Conservation (phyloP, 2,888 invertebrate genomes). For the Oeneis ivallda region DNA sequence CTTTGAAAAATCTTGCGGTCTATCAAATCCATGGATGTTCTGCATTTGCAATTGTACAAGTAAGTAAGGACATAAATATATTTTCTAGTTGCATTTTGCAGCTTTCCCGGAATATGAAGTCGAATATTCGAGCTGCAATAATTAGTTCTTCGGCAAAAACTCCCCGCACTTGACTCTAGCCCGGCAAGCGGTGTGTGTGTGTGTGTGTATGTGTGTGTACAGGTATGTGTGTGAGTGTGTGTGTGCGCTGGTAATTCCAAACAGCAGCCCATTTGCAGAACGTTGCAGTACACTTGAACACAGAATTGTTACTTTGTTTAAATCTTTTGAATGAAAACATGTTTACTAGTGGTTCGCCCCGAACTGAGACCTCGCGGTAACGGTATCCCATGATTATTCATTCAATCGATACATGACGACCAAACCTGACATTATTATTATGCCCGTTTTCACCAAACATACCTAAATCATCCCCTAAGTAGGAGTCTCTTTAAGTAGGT, state of each 20-base stretch:
- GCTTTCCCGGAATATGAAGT: not conserved
- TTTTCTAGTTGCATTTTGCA: not conserved
- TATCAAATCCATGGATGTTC: too few relatives aligned
- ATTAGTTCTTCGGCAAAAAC: conserved; percentile 10
- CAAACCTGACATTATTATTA: too few relatives aligned
- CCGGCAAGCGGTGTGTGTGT: not conserved
- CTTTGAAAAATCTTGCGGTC: too few relatives aligned
- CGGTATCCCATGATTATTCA: too few relatives aligned
- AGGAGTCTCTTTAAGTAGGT: too few relatives aligned
- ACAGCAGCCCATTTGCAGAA: conserved; percentile 9
- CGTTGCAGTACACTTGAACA: conserved; percentile 2
- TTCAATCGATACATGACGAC: too few relatives aligned
- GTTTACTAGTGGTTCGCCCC: too few relatives aligned
- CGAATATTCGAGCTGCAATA: conserved; percentile 6
- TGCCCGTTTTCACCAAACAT: too few relatives aligned
- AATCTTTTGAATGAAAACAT: not conserved
- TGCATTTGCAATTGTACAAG: too few relatives aligned
- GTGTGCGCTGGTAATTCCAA: not conserved
- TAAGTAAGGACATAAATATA: not conserved
- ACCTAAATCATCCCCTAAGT: too few relatives aligned
- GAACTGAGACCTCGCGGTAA: too few relatives aligned
- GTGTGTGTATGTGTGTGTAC: not conserved
- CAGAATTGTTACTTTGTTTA: not conserved
- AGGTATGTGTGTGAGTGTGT: not conserved
- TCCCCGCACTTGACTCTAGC: not conserved